Percentiles rank a stretch among this genome's conserved stretches.
Conservation (phyloP, 2,888 invertebrate species). For the Brachyptera putata region DNA sequence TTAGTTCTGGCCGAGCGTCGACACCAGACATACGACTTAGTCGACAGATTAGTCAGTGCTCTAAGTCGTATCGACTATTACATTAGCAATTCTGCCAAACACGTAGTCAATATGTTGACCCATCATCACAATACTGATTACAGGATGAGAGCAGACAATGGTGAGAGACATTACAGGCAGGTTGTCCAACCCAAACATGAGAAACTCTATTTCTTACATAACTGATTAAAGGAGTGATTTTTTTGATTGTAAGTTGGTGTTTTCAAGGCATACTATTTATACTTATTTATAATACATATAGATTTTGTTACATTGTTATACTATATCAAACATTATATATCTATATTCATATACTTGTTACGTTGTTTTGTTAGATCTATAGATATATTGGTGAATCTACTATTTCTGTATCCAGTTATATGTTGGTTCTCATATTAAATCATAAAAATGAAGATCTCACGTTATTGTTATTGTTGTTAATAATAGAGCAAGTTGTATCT, state of each 20-base stretch:
- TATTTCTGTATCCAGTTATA: too few relatives aligned
- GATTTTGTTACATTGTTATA: too few relatives aligned
- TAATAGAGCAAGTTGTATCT: too few relatives aligned
- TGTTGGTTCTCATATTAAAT: too few relatives aligned
- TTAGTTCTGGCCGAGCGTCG: neutral
- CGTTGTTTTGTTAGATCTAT: too few relatives aligned
- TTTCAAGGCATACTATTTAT: neutral
- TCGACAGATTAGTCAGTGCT: neutral
- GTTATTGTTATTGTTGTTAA: too few relatives aligned
- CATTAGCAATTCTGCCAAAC: slow-evolving; percentile 5
- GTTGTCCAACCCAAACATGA: neutral
- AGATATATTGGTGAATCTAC: too few relatives aligned
- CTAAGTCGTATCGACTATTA: slow-evolving; percentile 5
- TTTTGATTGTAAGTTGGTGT: too few relatives aligned
- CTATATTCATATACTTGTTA: too few relatives aligned
- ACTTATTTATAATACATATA: too few relatives aligned
- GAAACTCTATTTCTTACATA: slow-evolving; percentile 2
- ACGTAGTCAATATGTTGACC: slow-evolving; percentile 2
- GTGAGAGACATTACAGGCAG: neutral
- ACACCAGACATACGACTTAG: neutral
- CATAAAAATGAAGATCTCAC: too few relatives aligned
- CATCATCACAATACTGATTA: slow-evolving; percentile 3
- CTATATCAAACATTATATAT: too few relatives aligned
- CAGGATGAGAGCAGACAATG: neutral
- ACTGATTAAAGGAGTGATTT: neutral